Conservation (phyloP, 2,888 invertebrate species). For the Parthenolecanium corni region DNA sequence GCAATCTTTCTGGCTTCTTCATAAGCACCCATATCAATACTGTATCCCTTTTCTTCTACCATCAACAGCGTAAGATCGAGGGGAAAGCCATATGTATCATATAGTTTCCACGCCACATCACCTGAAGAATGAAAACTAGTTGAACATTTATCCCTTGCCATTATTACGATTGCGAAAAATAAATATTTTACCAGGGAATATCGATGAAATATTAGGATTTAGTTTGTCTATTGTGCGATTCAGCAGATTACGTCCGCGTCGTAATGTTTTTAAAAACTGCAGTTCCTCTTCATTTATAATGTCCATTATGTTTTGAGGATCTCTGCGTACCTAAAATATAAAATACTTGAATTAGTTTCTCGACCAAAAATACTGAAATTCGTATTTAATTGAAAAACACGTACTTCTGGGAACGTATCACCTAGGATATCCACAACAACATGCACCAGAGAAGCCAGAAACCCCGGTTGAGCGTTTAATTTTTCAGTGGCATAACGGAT, state of each 20-base stretch:
- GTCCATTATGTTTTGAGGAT: conserved; percentile 83
- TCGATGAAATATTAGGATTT: conserved; percentile 46
- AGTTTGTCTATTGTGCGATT: conserved; percentile 82
- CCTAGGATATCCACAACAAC: conserved; percentile 76
- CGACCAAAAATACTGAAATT: neutral
- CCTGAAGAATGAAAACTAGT: conserved; percentile 39
- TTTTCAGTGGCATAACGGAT: conserved; percentile 95
- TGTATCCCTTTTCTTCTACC: conserved; percentile 88
- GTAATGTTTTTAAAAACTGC: conserved; percentile 92
- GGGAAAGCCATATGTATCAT: conserved; percentile 99
- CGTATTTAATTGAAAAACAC: neutral
- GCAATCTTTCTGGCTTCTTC: conserved; percentile 86
- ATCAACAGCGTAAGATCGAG: conserved; percentile 94
- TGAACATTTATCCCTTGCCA: neutral
- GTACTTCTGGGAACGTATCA: conserved; percentile 49
- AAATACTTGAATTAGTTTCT: conserved; percentile 2
- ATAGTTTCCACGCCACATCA: conserved; percentile 94
- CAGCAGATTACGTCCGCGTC: conserved; percentile 76
- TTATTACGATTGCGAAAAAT: neutral
- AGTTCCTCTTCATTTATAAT: conserved; percentile 95
- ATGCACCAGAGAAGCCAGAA: conserved; percentile 79
- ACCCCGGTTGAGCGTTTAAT: conserved; percentile 86
- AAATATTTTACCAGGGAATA: conserved; percentile 53
- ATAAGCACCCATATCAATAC: conserved; percentile 79
- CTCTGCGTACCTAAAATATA: conserved; percentile 55